Conservation (phyloP, 1,140 invertebrate genomes). For the Glossosoma conforme region DNA sequence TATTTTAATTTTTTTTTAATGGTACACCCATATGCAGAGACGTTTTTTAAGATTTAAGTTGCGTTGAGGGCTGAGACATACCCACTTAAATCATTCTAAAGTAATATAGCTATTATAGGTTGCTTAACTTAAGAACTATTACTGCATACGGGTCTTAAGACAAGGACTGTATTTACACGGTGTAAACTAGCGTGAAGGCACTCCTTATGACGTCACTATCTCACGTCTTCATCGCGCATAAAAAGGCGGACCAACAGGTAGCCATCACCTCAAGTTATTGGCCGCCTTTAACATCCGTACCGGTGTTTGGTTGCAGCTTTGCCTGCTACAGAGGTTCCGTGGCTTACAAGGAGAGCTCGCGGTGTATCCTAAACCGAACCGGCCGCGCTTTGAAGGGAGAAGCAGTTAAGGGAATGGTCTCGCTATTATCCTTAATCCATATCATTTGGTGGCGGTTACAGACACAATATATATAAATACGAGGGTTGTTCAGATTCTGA, state of each 20-base stretch:
- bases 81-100: no score
- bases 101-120: no score
- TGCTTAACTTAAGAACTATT: no score
- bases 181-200: no score
- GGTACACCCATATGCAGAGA: no score
- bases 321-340: background rate
- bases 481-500: conserved; percentile 4
- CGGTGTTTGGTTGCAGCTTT: conserved; percentile 18
- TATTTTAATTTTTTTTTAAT: no score
- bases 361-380: conserved; percentile 14
- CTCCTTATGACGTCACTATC: no score
- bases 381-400: conserved; percentile 11
- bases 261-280: conserved; percentile 31
- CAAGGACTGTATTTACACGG: no score
- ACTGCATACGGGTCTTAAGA: no score
- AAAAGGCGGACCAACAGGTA: conserved; percentile 23
- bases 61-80: no score
- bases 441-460: conserved; percentile 31
- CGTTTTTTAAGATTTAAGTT: no score
- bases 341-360: background rate
- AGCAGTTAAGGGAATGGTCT: conserved; percentile 31
- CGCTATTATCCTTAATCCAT: conserved; percentile 32
- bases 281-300: conserved; percentile 28
- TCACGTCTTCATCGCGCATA: background rate
- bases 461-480: conserved; percentile 31